Percentiles rank a stretch among this genome's conserved stretches.
These are phyloP conservation scores for Tupiocoris notatus DNA, from an alignment of 2,888 invertebrate genomes.

Conservation along the genomic window DNA sequence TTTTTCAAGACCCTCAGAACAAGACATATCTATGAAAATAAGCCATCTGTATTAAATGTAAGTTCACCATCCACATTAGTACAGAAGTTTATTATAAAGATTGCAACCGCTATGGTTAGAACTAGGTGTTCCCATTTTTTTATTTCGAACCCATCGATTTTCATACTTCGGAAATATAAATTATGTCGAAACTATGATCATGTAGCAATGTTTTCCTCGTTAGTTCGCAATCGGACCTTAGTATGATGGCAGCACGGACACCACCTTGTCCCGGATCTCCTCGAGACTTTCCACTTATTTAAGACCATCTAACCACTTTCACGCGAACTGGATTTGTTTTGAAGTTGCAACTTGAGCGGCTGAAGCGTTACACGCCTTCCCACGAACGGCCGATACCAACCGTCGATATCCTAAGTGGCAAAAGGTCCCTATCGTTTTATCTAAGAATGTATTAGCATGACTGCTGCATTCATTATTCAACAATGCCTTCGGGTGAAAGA, in stretches of 20 bases:
- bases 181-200: too few relatives aligned
- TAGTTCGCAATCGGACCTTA: neutral
- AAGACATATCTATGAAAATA: too few relatives aligned
- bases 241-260: constrained; percentile 1
- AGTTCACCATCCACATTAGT: too few relatives aligned
- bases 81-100: too few relatives aligned
- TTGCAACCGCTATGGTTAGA: too few relatives aligned
- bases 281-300: constrained; percentile 38
- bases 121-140: too few relatives aligned
- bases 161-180: too few relatives aligned
- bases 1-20: too few relatives aligned
- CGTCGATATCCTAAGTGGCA: constrained; percentile 1
- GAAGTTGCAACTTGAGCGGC: constrained; percentile 29
- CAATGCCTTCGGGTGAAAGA: neutral
- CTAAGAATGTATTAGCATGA: constrained; percentile 15
- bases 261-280: constrained; percentile 33
- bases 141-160: too few relatives aligned
- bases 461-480: constrained; percentile 34
- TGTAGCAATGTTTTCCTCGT: constrained; percentile 23
- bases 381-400: constrained; percentile 11
- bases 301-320: constrained; percentile 39
- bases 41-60: too few relatives aligned
- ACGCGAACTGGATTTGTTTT: constrained; percentile 40
- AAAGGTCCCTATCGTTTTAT: constrained; percentile 7
- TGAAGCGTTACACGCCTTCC: constrained; percentile 28